A percentile compares a stretch with the other conserved stretches of the same genome.
Evolutionary conservation across 2,113 vertebrate species (phyloP).

Genomic region (Mesoclemmys tuberculata): DNA sequence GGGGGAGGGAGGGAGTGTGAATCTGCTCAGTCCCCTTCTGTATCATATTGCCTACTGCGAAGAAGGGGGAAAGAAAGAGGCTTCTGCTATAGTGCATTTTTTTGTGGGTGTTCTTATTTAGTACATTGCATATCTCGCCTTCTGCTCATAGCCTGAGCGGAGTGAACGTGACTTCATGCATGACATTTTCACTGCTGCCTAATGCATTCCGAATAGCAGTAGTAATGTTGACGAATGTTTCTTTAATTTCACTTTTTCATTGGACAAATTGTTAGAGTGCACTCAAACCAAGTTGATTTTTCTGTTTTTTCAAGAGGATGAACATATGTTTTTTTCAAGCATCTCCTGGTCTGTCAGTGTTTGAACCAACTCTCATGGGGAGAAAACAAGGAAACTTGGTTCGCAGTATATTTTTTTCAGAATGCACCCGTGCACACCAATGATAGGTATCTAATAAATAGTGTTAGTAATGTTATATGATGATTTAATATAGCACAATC

Average conservation of each 20-base stretch:
- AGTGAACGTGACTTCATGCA: constrained; percentile 5
- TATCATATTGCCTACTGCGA: too few species aligned
- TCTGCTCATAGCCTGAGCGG: not conserved
- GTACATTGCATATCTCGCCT: constrained; percentile 38
- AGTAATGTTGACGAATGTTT: not conserved
- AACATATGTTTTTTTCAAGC: not conserved
- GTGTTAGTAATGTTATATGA: not conserved
- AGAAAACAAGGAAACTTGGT: not conserved
- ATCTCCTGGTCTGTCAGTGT: not conserved
- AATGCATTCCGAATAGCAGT: not conserved
- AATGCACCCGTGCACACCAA: not conserved
- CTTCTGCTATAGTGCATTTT: not conserved
- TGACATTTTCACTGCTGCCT: constrained; percentile 10
- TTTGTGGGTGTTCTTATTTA: not conserved
- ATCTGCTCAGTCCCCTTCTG: too few species aligned
- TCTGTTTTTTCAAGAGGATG: fast-evolving
- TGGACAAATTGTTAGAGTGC: not conserved
- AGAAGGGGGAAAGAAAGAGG: not conserved
- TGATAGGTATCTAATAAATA: not conserved
- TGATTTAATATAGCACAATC: too few species aligned
- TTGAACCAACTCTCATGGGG: not conserved
- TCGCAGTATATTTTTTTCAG: not conserved
- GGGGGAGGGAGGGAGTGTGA: too few species aligned
- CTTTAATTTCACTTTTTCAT: not conserved
- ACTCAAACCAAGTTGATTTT: not conserved